Evolutionary conservation across 2,797 vertebrate species (phyloP).

Genomic region (Artibeus lituratus): DNA sequence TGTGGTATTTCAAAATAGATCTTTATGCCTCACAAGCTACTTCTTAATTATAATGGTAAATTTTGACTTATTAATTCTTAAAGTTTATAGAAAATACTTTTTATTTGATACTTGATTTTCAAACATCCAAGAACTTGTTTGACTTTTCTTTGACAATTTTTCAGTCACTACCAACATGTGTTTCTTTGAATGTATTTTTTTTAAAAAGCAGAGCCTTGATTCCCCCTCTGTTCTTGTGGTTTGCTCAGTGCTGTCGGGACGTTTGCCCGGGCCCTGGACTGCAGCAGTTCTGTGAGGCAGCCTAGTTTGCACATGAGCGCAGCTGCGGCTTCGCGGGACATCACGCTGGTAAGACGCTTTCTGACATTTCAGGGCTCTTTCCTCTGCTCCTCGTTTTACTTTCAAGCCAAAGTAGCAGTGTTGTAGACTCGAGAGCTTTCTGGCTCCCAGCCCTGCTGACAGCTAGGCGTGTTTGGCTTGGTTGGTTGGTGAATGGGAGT

Average conservation of each 20-base stretch:
- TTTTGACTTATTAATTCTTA: slow-evolving; percentile 14
- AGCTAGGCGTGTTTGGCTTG: neutral
- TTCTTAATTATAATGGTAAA: slow-evolving; percentile 29
- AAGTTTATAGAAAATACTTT: slow-evolving; percentile 1
- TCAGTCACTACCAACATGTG: neutral
- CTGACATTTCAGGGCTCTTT: neutral
- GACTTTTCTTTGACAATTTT: neutral
- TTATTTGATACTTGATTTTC: neutral
- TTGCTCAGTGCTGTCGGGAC: slow-evolving; percentile 92
- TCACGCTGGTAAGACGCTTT: slow-evolving; percentile 91
- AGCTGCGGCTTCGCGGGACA: slow-evolving; percentile 96
- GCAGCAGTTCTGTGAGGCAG: slow-evolving; percentile 97
- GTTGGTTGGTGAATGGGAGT: neutral
- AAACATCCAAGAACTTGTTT: neutral
- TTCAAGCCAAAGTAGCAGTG: neutral
- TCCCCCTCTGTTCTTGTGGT: slow-evolving; percentile 25
- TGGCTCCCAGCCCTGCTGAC: neutral
- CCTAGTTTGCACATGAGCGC: slow-evolving; percentile 99
- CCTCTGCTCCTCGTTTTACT: neutral
- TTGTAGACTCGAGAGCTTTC: neutral
- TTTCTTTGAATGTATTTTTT: no score
- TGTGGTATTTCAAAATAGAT: neutral
- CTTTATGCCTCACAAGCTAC: neutral
- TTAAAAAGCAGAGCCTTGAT: neutral
- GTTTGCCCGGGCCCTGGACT: slow-evolving; percentile 95